These are phyloP conservation scores for Volucella inflata DNA, from an alignment of 2,888 invertebrate species.

Conservation along the genomic window DNA sequence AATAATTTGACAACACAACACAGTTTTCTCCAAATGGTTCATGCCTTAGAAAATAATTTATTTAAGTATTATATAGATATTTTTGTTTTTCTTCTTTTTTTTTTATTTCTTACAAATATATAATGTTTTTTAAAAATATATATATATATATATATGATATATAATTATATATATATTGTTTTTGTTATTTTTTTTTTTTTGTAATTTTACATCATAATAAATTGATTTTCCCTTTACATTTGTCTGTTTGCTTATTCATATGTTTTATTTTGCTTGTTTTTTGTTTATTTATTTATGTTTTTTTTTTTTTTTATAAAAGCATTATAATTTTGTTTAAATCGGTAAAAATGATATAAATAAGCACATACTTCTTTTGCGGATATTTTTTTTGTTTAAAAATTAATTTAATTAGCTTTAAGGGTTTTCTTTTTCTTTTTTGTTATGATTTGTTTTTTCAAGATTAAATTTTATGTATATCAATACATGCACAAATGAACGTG, in stretches of 20 bases:
- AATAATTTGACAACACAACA: neutral
- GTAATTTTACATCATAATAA: slow-evolving; percentile 63
- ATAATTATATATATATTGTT: slow-evolving; percentile 29
- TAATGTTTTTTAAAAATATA: slow-evolving; percentile 74
- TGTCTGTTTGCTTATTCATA: slow-evolving; percentile 52
- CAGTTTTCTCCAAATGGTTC: slow-evolving; percentile 70
- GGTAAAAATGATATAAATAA: slow-evolving; percentile 73
- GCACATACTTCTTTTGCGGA: slow-evolving; percentile 62
- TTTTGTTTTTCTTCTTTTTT: slow-evolving; percentile 50
- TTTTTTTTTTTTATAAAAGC: slow-evolving; percentile 62
- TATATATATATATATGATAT: slow-evolving; percentile 64
- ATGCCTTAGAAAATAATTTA: slow-evolving; percentile 76
- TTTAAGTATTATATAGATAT: slow-evolving; percentile 73
- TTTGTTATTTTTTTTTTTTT: slow-evolving; percentile 41
- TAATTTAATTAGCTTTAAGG: slow-evolving; percentile 59
- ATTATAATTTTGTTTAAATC: slow-evolving; percentile 68
- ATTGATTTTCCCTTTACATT: slow-evolving; percentile 74
- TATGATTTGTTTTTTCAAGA: slow-evolving; percentile 5
- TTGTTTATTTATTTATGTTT: slow-evolving; percentile 7
- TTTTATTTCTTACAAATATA: slow-evolving; percentile 76
- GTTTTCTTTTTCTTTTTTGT: neutral
- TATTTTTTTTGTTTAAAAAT: slow-evolving; percentile 53
- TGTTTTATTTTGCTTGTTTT: neutral
- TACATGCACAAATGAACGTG: neutral
- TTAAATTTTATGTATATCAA: slow-evolving; percentile 15